These are phyloP conservation scores for Stenotaenia linearis DNA, from an alignment of 2,888 invertebrate species.

Conservation along the genomic window DNA sequence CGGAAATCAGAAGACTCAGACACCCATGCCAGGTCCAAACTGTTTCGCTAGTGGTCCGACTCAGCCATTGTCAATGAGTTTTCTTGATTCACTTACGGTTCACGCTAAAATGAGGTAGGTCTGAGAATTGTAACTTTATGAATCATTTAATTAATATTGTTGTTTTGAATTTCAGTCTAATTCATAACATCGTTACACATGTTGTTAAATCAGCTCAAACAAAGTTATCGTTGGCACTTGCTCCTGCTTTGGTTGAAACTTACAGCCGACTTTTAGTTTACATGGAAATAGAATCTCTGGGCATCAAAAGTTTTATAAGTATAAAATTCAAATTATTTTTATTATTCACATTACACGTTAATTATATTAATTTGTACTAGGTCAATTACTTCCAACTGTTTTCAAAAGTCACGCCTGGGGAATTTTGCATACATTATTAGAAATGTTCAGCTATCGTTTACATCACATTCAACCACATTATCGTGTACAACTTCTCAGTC, in stretches of 20 bases:
- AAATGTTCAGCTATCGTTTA: slow-evolving; percentile 94
- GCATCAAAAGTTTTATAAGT: slow-evolving; percentile 94
- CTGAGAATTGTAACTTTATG: too few species aligned
- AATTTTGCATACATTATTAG: slow-evolving; percentile 86
- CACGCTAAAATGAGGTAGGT: slow-evolving; percentile 84
- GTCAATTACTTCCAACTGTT: slow-evolving; percentile 80
- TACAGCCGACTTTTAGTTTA: slow-evolving; percentile 89
- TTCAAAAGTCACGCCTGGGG: slow-evolving; percentile 92
- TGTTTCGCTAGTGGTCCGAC: slow-evolving; percentile 60
- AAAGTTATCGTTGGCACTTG: slow-evolving; percentile 71
- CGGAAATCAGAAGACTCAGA: slow-evolving; percentile 40
- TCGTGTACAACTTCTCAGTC: slow-evolving; percentile 81
- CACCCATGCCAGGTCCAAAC: slow-evolving; percentile 46
- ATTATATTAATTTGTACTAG: slow-evolving; percentile 49
- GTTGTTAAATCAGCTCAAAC: slow-evolving; percentile 84
- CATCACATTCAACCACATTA: slow-evolving; percentile 96
- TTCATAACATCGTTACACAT: slow-evolving; percentile 65
- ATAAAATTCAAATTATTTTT: too few species aligned
- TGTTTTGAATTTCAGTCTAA: slow-evolving; percentile 53
- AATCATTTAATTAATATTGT: too few species aligned
- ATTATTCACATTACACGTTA: too few species aligned
- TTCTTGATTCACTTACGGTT: slow-evolving; percentile 86
- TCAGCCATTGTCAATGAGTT: slow-evolving; percentile 82
- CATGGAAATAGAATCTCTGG: slow-evolving; percentile 92
- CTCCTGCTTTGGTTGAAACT: slow-evolving; percentile 90